Evolutionary conservation across 1,140 invertebrate species (phyloP).

Genomic region (Trichomalopsis sarcophagae): DNA sequence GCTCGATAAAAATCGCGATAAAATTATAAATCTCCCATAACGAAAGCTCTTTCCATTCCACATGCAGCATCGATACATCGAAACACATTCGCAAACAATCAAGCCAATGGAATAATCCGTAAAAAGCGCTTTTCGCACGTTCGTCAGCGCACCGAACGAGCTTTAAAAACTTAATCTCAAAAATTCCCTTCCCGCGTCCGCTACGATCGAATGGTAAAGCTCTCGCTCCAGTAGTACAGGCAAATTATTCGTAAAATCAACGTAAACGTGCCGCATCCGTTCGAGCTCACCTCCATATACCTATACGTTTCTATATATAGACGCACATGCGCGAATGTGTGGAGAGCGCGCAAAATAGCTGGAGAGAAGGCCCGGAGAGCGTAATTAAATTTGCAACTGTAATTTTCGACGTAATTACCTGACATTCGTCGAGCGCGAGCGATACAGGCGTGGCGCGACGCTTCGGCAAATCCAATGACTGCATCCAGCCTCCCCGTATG

Average conservation of each 20-base stretch:
- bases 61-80: too few species aligned
- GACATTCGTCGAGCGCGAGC: constrained; percentile 24
- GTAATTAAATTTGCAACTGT: constrained; percentile 52
- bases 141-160: background rate
- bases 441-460: constrained; percentile 13
- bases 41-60: too few species aligned
- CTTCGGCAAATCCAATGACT: constrained; percentile 11
- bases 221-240: background rate
- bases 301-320: background rate
- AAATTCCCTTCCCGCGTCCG: background rate
- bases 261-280: constrained; percentile 3
- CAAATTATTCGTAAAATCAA: constrained; percentile 43
- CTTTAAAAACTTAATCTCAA: constrained; percentile 5
- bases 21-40: too few species aligned
- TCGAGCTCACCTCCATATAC: background rate
- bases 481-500: background rate
- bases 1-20: too few species aligned
- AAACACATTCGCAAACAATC: background rate
- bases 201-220: background rate
- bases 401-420: constrained; percentile 48
- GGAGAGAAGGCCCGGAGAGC: background rate
- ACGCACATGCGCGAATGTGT: background rate
- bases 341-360: constrained; percentile 11
- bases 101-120: background rate
- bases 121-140: background rate